Evolutionary conservation across 2,113 vertebrate genomes (phyloP), one percentile per base, ranked within the genome.

Genomic region (Anoplopoma fimbria): DNA sequence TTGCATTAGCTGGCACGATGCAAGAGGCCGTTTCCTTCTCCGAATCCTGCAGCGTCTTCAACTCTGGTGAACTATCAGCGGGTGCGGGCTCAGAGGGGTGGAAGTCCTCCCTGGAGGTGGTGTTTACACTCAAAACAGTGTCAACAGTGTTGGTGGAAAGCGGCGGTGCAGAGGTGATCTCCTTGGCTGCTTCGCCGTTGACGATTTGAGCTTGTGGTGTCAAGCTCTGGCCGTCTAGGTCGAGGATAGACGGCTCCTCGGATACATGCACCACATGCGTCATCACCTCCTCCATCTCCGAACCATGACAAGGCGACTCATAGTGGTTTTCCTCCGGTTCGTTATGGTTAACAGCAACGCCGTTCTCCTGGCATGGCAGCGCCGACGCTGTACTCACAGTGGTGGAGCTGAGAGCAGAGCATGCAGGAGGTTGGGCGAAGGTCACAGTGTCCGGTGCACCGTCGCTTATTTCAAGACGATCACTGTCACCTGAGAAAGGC

Each of bases 261-360:
- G 82, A 82, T 0, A 88, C 34, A 0, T 71, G 79, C 4, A 77
- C 68, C 13, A 81, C 65, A 1, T 87, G 57, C n/a, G 14, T 62
- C 58, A 17, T 36, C 23, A 90, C 88, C 9, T 81, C 86, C 64
- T 75, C 72, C 27, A 15, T 49, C 4, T 12, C 55, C 57, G 82
- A 36, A 85, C 85, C 88, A 29, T n/a, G 29, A 25, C 19, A 9
- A 0, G 19, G n/a, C 6, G 92, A 93, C 25, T 93, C 92, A 23
- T 89, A 91, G 23, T 88, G 64, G 64, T 94, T 91, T 45, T 95
- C 94, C 55, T 89, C 93, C 1, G 90, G 93, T 61, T 94, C 85
- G 25, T 85, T 87, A 3, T 65, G 65, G 85, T 63, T 63, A 0
- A 40, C 7, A 29, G 57, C 12, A 1, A 88, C 2, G 47, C 84